Conservation (phyloP, 2,113 vertebrate species). For the Raja brachyura region DNA sequence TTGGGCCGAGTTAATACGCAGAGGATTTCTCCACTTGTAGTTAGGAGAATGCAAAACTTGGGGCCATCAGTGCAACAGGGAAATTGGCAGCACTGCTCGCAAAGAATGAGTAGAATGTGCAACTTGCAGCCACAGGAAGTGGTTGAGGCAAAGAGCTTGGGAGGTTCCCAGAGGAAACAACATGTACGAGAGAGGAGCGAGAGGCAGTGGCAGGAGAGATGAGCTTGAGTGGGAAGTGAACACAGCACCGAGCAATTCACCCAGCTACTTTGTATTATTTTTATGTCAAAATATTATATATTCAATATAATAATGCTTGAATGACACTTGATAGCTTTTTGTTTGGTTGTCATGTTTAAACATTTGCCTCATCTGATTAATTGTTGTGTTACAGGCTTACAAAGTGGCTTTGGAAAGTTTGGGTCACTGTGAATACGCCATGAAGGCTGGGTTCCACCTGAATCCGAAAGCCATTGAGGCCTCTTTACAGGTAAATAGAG, state of each 20-base stretch:
- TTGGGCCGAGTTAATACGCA: not conserved
- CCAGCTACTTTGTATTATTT: too few species aligned
- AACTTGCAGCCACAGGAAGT: not conserved
- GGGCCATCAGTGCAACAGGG: not conserved
- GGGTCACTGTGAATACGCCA: constrained; percentile 92
- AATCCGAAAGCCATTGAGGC: constrained; percentile 91
- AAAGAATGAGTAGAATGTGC: not conserved
- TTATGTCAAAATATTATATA: too few species aligned
- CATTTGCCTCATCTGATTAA: constrained; percentile 36
- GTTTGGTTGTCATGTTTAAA: not conserved
- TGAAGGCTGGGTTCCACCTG: constrained; percentile 93
- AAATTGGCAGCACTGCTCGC: not conserved
- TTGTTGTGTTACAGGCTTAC: constrained; percentile 67
- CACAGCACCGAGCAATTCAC: too few species aligned
- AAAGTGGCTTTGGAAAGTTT: constrained; percentile 86
- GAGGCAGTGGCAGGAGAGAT: too few species aligned
- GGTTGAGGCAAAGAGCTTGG: not conserved
- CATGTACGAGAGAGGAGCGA: too few species aligned
- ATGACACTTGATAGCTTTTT: too few species aligned
- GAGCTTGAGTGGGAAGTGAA: too few species aligned
- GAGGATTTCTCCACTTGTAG: not conserved
- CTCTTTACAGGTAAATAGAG: constrained; percentile 74
- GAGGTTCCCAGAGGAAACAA: too few species aligned
- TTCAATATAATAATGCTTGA: not conserved
- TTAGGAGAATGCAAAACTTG: not conserved